Evolutionary conservation across 2,888 invertebrate species (phyloP).

Genomic region (Spilarctia lutea): DNA sequence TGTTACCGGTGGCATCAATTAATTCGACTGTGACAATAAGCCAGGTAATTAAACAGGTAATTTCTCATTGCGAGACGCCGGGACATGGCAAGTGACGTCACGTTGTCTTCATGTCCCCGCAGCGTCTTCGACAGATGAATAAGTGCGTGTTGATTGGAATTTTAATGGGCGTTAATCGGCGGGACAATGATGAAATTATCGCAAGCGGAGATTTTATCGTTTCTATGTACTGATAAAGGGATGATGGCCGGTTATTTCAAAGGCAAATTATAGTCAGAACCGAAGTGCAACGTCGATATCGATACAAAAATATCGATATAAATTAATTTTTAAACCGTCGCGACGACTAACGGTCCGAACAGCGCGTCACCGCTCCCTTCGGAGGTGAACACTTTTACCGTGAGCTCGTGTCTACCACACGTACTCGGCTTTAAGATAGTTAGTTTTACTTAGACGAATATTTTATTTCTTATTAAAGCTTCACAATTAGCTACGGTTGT

Average conservation of each 20-base stretch:
- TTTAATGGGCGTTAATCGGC: constrained; percentile 85
- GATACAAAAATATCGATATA: too few relatives aligned
- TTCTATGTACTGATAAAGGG: constrained; percentile 77
- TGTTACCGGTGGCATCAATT: constrained; percentile 49
- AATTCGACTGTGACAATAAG: constrained; percentile 52
- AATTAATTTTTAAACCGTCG: too few relatives aligned
- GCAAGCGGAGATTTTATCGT: constrained; percentile 78
- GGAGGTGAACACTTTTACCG: too few relatives aligned
- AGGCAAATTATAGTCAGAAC: constrained; percentile 80
- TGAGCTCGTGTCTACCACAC: too few relatives aligned
- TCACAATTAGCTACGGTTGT: too few relatives aligned
- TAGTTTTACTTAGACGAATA: too few relatives aligned
- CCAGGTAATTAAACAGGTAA: constrained; percentile 73
- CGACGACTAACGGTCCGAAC: too few relatives aligned
- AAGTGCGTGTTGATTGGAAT: constrained; percentile 84
- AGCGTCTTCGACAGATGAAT: constrained; percentile 77
- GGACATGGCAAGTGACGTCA: constrained; percentile 62
- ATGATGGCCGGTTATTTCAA: constrained; percentile 81
- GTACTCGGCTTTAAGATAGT: too few relatives aligned
- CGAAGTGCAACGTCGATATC: constrained; percentile 48
- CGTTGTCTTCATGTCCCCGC: constrained; percentile 49
- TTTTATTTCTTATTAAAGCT: too few relatives aligned
- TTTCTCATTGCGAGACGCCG: constrained; percentile 70
- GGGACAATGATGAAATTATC: constrained; percentile 84
- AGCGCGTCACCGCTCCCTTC: too few relatives aligned